Percentiles rank a stretch among this genome's conserved stretches.
Conservation (phyloP, 2,888 invertebrate species). For the Ashinkailepas kermadecensis region DNA sequence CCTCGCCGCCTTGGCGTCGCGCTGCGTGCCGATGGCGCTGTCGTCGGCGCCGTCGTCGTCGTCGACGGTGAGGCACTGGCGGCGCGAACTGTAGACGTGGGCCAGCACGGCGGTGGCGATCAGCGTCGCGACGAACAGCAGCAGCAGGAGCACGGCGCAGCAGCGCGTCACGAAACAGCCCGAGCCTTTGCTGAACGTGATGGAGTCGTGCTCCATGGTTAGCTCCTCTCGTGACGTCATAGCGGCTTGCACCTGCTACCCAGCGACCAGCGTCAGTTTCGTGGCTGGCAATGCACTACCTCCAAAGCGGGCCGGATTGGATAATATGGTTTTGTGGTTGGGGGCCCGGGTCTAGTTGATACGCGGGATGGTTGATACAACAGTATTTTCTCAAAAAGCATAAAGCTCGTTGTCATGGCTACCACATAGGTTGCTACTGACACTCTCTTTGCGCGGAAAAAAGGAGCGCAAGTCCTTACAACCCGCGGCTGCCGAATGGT, state of each 20-base stretch:
- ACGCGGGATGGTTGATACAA: no score
- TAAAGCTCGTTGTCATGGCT: background rate
- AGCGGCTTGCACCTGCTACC: background rate
- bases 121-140: constrained; percentile 57
- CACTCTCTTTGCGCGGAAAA: no score
- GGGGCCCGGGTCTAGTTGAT: no score
- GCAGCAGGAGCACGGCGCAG: constrained; percentile 51
- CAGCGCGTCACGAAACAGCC: constrained; percentile 59
- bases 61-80: background rate
- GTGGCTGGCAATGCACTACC: no score
- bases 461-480: no score
- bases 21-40: background rate
- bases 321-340: no score
- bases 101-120: constrained; percentile 65
- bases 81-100: constrained; percentile 57
- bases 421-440: no score
- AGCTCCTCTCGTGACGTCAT: constrained; percentile 41
- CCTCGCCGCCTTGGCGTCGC: background rate
- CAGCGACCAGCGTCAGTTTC: no score
- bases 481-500: no score
- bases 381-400: background rate
- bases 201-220: constrained; percentile 51
- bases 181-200: constrained; percentile 55
- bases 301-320: no score
- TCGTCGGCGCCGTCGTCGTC: background rate